Conservation (phyloP, 2,888 invertebrate genomes). For the Unio pictorum region DNA sequence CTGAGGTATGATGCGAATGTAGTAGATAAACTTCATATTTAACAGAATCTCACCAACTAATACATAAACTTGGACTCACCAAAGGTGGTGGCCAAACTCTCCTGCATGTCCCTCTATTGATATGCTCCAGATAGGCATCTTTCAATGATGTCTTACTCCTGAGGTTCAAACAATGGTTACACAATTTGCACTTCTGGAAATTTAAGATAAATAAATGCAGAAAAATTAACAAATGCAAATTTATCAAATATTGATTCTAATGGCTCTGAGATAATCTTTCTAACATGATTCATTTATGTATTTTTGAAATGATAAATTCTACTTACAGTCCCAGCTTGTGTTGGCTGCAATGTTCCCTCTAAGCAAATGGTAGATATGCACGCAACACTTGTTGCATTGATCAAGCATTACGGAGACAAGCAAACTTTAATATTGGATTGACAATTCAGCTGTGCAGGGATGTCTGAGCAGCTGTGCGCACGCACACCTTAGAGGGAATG, state of each 20-base stretch:
- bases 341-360: too few species aligned
- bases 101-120: slow-evolving; percentile 84
- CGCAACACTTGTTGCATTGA: too few species aligned
- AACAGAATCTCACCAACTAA: neutral
- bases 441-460: too few species aligned
- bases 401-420: too few species aligned
- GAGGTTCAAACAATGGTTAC: slow-evolving; percentile 82
- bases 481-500: too few species aligned
- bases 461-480: too few species aligned
- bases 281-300: too few species aligned
- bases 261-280: neutral
- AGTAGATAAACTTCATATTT: neutral
- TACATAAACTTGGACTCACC: slow-evolving; percentile 29
- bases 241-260: neutral
- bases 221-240: neutral
- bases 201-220: neutral
- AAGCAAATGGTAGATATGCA: too few species aligned
- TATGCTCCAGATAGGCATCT: slow-evolving; percentile 84
- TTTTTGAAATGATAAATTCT: too few species aligned
- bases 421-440: too few species aligned
- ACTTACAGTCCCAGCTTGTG: too few species aligned
- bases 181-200: slow-evolving; percentile 79
- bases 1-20: neutral
- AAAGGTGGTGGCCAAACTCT: slow-evolving; percentile 83
- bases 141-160: slow-evolving; percentile 77